phyloP scores from a whole-genome alignment of 2,113 vertebrate species.

The Pollimyrus isidori region DNA sequence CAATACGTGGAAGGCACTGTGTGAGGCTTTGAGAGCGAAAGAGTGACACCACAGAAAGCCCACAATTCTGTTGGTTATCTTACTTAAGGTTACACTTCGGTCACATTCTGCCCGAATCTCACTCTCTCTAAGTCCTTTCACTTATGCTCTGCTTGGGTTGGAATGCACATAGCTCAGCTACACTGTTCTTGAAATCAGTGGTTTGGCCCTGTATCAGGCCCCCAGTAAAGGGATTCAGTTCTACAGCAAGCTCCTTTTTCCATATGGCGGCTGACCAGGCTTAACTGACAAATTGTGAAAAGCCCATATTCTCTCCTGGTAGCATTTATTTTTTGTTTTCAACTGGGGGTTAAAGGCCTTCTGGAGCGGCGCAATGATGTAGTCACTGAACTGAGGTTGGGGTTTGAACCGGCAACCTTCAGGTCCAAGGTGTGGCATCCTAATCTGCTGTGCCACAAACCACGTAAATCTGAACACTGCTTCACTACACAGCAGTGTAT shows the following conservation, averaged over 20 bases:
- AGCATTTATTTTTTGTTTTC: background rate
- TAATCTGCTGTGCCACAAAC: background rate
- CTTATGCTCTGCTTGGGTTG: background rate
- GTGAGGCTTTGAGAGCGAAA: background rate
- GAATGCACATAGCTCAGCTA: background rate
- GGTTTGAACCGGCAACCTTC: background rate
- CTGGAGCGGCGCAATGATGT: background rate
- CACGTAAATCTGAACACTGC: background rate
- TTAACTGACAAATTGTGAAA: slow-evolving; percentile 14
- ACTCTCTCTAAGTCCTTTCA: background rate
- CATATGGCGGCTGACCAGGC: slow-evolving; percentile 24
- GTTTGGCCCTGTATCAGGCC: background rate
- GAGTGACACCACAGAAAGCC: background rate
- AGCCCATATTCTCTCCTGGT: background rate
- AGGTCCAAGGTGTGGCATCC: background rate
- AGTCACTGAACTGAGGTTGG: background rate
- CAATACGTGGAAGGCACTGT: background rate
- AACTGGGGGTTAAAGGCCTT: background rate
- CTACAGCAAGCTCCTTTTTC: background rate
- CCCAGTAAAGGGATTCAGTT: background rate
- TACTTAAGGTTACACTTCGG: background rate
- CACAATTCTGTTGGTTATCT: no score
- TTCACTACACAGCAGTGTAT: background rate
- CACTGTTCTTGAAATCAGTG: background rate
- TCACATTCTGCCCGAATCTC: background rate